Evolutionary conservation across 2,888 invertebrate genomes (phyloP), one percentile per base, ranked within the genome.

Genomic region (Amblyteles armatorius): DNA sequence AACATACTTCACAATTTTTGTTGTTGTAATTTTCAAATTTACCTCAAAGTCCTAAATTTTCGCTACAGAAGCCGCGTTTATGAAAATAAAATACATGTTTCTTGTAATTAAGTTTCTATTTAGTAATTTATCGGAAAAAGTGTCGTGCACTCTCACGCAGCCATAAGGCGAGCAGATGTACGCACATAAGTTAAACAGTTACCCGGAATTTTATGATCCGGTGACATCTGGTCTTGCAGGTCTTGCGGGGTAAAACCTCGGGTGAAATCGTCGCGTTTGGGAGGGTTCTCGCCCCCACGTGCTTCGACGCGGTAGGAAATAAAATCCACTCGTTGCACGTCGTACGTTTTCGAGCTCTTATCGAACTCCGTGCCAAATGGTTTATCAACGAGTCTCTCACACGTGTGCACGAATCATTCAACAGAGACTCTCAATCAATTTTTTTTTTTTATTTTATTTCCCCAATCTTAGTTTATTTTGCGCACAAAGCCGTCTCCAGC

Each of bases 111-210:
- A 26, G 13, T 13, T 57, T 22, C 26, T 26, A 26, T 48, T 22
- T 40, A 44, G 22, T 44, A 22, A 44, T 29, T 29, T 29, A 19
- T 13, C 26, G 76, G 57, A 29, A 50, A 73, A 78, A 65, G 36
- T 68, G 44, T 67, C 16, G 13, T 57, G 26, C n/a, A 72, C 80
- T 77, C 77, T 72, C 84, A 80, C 72, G 72, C 44, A 44, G 63
- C 29, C 84, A 81, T 73, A 69, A 81, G 84, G 84, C 65, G 36
- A 84, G 26, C 84, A 84, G 84, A 84, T 84, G 84, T 76, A 76
- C n/a, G 19, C 13, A 13, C 40, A 22, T 52, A 33, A n/a, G 5
- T 9, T 22, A 26, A 77, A 55, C 67, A 22, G 55, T 36, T 29
- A 26, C 60, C 19, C 55, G 19, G 73, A 60, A 78, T 78, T 84